These are phyloP conservation scores for Brachionus rubens DNA, from an alignment of 1,140 invertebrate species.

Conservation along the genomic window DNA sequence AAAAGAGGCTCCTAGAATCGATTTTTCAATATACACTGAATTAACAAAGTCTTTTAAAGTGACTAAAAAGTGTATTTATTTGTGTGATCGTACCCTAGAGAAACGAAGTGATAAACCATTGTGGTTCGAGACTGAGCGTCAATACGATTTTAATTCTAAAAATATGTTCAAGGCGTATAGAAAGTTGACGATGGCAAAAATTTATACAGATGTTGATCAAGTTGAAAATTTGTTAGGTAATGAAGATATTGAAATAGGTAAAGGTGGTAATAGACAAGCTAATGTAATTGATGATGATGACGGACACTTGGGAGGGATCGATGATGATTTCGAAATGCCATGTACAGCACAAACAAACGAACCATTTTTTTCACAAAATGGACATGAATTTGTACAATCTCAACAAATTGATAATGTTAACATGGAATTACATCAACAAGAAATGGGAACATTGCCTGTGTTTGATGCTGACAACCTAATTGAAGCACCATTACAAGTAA, in stretches of 20 bases:
- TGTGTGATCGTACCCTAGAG: slow-evolving; percentile 38
- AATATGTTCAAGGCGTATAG: neutral
- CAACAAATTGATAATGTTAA: neutral
- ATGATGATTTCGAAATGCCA: slow-evolving; percentile 43
- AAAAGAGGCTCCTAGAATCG: slow-evolving; percentile 40
- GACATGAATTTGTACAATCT: slow-evolving; percentile 37
- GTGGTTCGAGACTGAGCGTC: slow-evolving; percentile 25
- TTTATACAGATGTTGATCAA: slow-evolving; percentile 22
- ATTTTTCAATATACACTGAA: neutral
- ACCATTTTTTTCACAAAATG: slow-evolving; percentile 33
- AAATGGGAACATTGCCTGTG: neutral
- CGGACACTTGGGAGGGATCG: slow-evolving; percentile 8
- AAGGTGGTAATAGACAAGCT: neutral
- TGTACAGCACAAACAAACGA: slow-evolving; percentile 40
- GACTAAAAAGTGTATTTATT: slow-evolving; percentile 18
- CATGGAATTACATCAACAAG: neutral
- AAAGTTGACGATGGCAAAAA: slow-evolving; percentile 15
- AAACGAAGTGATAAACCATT: slow-evolving; percentile 22
- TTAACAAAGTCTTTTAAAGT: neutral
- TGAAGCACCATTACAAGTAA: slow-evolving; percentile 32
- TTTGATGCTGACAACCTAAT: slow-evolving; percentile 3
- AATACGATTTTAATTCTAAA: slow-evolving; percentile 5
- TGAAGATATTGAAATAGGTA: slow-evolving; percentile 34
- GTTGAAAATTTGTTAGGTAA: slow-evolving; percentile 9
- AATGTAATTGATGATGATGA: slow-evolving; percentile 19